A percentile compares a stretch with the other conserved stretches of the same genome.
Conservation (phyloP, 1,140 invertebrate species). For the Ridgeia piscesae region DNA sequence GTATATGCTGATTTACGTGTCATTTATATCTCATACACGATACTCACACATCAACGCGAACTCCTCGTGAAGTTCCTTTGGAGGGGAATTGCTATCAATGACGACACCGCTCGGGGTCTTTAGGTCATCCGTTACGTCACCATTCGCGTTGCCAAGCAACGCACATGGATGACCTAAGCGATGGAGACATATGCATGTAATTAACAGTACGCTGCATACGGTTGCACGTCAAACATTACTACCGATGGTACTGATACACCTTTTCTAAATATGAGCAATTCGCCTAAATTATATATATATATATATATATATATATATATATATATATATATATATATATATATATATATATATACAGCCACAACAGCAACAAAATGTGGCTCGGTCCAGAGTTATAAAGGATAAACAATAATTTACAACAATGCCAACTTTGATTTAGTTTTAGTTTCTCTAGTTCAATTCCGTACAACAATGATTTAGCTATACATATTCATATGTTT, state of each 20-base stretch:
- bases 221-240: not conserved
- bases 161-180: not conserved
- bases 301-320: no score
- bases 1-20: not conserved
- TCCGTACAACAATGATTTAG: no score
- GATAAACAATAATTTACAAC: no score
- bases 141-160: not conserved
- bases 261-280: no score
- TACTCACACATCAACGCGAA: not conserved
- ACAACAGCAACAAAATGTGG: no score
- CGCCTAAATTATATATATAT: no score
- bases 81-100: not conserved
- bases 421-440: no score
- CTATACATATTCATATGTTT: no score
- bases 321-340: no score
- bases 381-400: no score
- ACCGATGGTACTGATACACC: not conserved
- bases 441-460: no score
- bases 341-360: no score
- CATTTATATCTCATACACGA: not conserved
- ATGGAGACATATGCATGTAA: not conserved
- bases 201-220: not conserved
- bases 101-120: not conserved
- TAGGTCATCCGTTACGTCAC: not conserved
- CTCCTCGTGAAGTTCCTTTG: not conserved